Percentiles rank a stretch among this genome's conserved stretches.
phyloP scores from a whole-genome alignment of 1,140 invertebrate species.

The Vanessa atalanta region DNA sequence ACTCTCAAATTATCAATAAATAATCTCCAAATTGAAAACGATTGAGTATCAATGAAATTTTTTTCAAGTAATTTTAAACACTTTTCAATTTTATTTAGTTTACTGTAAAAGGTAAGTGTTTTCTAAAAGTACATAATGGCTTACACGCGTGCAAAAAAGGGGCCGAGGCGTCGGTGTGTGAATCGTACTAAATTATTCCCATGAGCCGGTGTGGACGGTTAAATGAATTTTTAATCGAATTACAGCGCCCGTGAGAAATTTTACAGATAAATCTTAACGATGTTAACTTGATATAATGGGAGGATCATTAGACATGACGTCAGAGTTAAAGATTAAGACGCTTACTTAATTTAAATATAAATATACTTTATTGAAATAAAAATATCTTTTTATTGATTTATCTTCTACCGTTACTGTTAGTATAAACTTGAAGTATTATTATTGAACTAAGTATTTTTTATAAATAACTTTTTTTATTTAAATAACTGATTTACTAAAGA shows the following conservation, averaged over 20 bases:
- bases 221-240: conserved; percentile 82
- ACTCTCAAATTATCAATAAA: no score
- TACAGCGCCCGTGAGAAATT: conserved; percentile 70
- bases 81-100: neutral
- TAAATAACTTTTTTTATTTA: no score
- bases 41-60: no score
- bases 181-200: conserved; percentile 81
- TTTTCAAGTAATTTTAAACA: neutral
- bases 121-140: neutral
- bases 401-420: no score
- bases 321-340: conserved; percentile 14
- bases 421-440: no score
- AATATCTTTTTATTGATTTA: no score
- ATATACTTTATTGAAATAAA: no score
- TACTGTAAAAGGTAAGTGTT: conserved; percentile 3
- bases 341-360: neutral
- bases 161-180: conserved; percentile 54
- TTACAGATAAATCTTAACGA: conserved; percentile 55
- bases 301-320: conserved; percentile 37
- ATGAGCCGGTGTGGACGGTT: conserved; percentile 67
- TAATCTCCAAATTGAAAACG: no score
- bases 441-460: no score
- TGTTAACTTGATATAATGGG: conserved; percentile 42
- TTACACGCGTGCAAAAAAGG: conserved; percentile 29
- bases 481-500: no score